These are phyloP conservation scores for Caenorhabditis wallacei DNA, from an alignment of 2,888 invertebrate species.

Conservation along the genomic window DNA sequence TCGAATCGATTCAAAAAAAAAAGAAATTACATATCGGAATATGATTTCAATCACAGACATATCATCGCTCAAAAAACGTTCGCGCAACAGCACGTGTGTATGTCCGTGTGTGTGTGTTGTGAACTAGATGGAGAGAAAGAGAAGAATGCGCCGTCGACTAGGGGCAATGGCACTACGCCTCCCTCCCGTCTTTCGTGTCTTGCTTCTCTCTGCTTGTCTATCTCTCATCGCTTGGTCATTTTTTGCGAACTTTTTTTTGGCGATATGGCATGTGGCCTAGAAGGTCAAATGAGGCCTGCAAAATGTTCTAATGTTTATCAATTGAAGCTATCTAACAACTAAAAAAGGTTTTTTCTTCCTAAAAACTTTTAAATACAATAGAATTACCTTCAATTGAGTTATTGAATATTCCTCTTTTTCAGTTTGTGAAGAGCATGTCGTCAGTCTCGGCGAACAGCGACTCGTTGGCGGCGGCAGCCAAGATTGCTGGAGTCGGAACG, in stretches of 20 bases:
- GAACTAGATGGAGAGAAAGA: background rate
- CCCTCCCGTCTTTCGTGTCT: background rate
- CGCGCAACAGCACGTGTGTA: constrained; percentile 9
- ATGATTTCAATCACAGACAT: background rate
- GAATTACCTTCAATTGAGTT: no score
- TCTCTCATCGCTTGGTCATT: constrained; percentile 12
- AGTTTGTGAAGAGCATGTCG: constrained; percentile 18
- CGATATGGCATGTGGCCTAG: no score
- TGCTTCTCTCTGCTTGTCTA: background rate
- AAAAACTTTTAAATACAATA: no score
- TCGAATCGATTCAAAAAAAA: no score
- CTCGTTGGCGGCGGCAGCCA: background rate
- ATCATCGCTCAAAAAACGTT: constrained; percentile 1
- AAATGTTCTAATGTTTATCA: no score
- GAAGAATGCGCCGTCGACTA: background rate
- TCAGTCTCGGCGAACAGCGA: background rate
- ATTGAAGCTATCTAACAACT: no score
- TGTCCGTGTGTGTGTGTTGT: constrained; percentile 1
- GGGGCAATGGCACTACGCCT: constrained; percentile 19
- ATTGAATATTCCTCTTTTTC: background rate
- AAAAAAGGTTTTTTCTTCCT: no score
- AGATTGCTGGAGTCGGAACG: background rate
- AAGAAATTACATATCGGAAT: no score
- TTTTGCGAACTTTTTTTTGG: constrained; percentile 1
- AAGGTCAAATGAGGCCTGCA: no score